These are phyloP conservation scores for Platerodrilus igneus DNA, from an alignment of 2,888 invertebrate genomes.

Conservation along the genomic window DNA sequence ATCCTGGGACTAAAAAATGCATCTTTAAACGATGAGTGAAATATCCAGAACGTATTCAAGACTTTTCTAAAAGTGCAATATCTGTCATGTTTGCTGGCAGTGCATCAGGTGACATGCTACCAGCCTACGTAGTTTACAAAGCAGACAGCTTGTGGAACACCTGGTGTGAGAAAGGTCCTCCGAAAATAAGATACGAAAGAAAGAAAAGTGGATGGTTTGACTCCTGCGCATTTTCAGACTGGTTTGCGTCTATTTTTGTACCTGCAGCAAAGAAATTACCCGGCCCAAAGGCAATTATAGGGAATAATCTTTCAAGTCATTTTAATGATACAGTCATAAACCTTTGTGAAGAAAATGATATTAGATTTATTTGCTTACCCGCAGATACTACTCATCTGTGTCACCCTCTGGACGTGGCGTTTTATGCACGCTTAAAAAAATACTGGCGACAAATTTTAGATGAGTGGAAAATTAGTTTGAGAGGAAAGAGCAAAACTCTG, in stretches of 20 bases:
- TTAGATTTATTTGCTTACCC: background rate
- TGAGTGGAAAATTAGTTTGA: background rate
- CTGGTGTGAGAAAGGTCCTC: too few relatives aligned
- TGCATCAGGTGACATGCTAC: too few relatives aligned
- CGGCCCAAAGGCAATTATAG: background rate
- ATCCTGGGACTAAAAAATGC: too few relatives aligned
- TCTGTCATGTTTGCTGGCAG: too few relatives aligned
- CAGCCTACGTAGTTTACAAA: too few relatives aligned
- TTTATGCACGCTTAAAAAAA: background rate
- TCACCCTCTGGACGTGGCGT: background rate
- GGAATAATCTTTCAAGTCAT: conserved; percentile 2
- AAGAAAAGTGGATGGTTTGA: conserved; percentile 1
- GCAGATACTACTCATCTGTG: background rate
- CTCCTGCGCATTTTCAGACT: background rate
- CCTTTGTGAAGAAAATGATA: background rate
- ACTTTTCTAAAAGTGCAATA: too few relatives aligned
- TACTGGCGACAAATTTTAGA: conserved; percentile 1
- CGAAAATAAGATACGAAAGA: background rate
- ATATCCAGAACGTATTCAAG: too few relatives aligned
- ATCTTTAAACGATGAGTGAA: too few relatives aligned
- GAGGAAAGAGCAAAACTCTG: too few relatives aligned
- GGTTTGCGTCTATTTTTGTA: background rate
- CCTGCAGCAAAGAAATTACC: background rate
- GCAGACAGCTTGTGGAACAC: too few relatives aligned
- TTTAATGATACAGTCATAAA: background rate